Percentiles rank a stretch among this genome's conserved stretches.
These are phyloP conservation scores for Tipula unca DNA, from an alignment of 2,888 invertebrate genomes.

Conservation along the genomic window DNA sequence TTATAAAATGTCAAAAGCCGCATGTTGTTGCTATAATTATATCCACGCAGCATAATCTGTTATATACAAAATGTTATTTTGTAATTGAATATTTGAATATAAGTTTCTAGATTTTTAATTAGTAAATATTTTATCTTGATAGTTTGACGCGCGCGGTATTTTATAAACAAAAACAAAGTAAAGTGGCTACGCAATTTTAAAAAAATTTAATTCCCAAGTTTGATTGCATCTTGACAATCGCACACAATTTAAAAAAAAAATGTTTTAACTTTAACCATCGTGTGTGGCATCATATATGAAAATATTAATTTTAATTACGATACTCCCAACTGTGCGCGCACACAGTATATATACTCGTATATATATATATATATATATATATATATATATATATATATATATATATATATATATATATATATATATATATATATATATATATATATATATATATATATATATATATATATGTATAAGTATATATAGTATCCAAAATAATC, in stretches of 20 bases:
- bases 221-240: not conserved
- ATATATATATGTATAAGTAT: too few relatives aligned
- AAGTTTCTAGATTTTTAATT: not conserved
- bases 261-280: not conserved
- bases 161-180: not conserved
- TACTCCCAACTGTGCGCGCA: not conserved
- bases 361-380: too few relatives aligned
- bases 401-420: too few relatives aligned
- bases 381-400: too few relatives aligned
- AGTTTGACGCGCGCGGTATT: not conserved
- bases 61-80: not conserved
- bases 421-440: too few relatives aligned
- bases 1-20: not conserved
- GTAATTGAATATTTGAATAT: not conserved
- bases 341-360: not conserved
- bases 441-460: too few relatives aligned
- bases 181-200: not conserved
- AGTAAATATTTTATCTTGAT: not conserved
- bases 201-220: not conserved
- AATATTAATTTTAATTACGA: not conserved
- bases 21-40: not conserved
- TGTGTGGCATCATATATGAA: not conserved
- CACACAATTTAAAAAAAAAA: not conserved
- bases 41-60: not conserved
- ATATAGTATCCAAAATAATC: too few relatives aligned